A percentile compares a stretch with the other conserved stretches of the same genome.
These are phyloP conservation scores for Pandion haliaetus DNA, from an alignment of 2,113 vertebrate species.

Conservation along the genomic window DNA sequence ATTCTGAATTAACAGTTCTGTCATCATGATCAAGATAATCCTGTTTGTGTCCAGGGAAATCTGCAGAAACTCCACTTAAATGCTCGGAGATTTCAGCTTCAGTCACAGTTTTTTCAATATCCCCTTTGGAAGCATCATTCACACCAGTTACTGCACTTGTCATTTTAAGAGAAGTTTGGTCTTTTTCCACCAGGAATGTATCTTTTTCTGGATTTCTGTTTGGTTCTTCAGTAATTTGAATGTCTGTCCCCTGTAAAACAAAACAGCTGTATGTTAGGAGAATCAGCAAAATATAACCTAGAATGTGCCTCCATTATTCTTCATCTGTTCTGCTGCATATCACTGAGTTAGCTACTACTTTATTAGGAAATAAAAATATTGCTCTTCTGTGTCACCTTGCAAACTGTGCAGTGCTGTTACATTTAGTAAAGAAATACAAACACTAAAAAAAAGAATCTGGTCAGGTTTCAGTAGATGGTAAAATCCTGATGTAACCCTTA, in stretches of 20 bases:
- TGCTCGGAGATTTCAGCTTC: slow-evolving; percentile 74
- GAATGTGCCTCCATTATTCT: not conserved
- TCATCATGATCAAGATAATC: not conserved
- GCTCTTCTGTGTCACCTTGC: not conserved
- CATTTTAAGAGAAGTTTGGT: not conserved
- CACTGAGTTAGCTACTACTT: not conserved
- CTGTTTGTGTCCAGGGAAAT: not conserved
- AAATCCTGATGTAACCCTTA: not conserved
- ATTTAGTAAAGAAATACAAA: not conserved
- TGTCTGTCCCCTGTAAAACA: slow-evolving; percentile 11
- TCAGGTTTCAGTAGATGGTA: not conserved
- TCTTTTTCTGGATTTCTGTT: not conserved
- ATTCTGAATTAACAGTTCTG: not conserved
- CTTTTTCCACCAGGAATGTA: not conserved
- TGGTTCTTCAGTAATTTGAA: not conserved
- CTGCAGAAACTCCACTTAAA: slow-evolving; percentile 34
- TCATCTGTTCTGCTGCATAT: not conserved
- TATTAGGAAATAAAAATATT: not conserved
- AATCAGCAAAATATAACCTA: not conserved
- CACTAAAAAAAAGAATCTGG: not conserved
- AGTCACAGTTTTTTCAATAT: not conserved
- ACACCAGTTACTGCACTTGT: not conserved
- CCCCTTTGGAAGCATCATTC: not conserved
- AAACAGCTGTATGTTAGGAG: not conserved
- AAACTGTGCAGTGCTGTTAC: not conserved